Evolutionary conservation across 2,797 vertebrate genomes (phyloP), one percentile per base, ranked within the genome.

Genomic region (Clarias laeviceps): DNA sequence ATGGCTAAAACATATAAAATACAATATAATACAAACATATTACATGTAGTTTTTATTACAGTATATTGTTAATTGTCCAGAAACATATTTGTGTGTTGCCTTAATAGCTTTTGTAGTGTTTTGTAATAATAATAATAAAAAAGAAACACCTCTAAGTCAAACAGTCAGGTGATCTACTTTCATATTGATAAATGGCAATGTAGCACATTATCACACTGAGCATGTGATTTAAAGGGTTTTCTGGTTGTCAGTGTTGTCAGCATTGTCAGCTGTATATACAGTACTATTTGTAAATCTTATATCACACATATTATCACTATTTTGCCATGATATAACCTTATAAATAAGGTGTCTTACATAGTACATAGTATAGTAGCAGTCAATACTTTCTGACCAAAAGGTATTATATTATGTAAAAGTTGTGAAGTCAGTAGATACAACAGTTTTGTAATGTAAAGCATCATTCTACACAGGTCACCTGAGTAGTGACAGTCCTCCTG

Each of bases 401-500:
- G 14, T 40, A n/a, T 78, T 37, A 59, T 61, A 32, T 29, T 4
- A 24, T 59, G 11, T 1, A 78, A 78, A n/a, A 17, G 14, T 12
- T 79, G 0, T n/a, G 15, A 37, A 79, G 32, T 5, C 2, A 37
- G n/a, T n/a, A n/a, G n/a, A n/a, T n/a, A n/a, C n/a, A n/a, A n/a
- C n/a, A n/a, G 20, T 79, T 65, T 76, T 3, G 22, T 62, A 62
- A 61, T 50, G 37, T 62, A 62, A 57, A 17, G 73, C 27, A 64
- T 81, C 6, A 27, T 59, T 61, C 12, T 34, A 15, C 20, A 15
- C 61, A 87, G 84, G 74, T 27, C 84, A 76, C 37, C 14, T 84
- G 92, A 93, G 91, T 20, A 91, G 78, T 76, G 90, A 88, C 62
- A 88, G 86, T 37, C 80, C 91, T 85, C 94, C 95, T 24, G 88